Evolutionary conservation across 2,113 vertebrate genomes (phyloP), one percentile per base, ranked within the genome.

Genomic region (Pomatostomus ruficeps): DNA sequence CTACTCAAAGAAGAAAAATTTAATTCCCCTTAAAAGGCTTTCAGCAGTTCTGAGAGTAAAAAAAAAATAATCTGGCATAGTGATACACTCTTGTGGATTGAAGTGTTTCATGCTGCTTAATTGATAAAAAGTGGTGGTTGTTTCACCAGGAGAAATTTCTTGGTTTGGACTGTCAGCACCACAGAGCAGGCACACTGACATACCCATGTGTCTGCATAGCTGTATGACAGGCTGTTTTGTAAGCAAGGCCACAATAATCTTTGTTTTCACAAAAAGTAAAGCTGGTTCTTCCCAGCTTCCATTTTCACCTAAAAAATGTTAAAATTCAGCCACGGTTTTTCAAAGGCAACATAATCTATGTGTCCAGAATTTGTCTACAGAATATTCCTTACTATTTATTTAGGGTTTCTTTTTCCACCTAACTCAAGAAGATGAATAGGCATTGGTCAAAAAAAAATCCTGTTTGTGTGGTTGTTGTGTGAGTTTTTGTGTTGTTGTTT

Each of bases 321-420:
- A 42, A 89, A 89, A 81, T 89, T 80, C 7, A 74, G 2, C 29
- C 10, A 1, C 46, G 21, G 3, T n/a, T 67, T 95, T 84, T 84
- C 26, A 74, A 55, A 85, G 28, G 26, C n/a, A 65, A 9, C 12
- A 40, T 67, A 59, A 54, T 42, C 21, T 62, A 0, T 55, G 8
- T 19, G 16, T 74, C 33, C 10, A 49, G 68, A 87, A 67, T 77
- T 80, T 61, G 42, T 36, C 10, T 65, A 61, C 4, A 65, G n/a
- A 79, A 28, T 84, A 73, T 31, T 58, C 21, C 62, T 58, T 54
- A n/a, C 12, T 6, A 38, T 40, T 77, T 75, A 25, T 57, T 76
- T 20, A 11, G 11, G 10, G 1, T 0, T 31, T 19, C 45, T 40
- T 33, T 10, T 1, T 2, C 11, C 10, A 3, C 5, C 10, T 48